Conservation (phyloP, 2,113 vertebrate species). For the Sylvietta virens region DNA sequence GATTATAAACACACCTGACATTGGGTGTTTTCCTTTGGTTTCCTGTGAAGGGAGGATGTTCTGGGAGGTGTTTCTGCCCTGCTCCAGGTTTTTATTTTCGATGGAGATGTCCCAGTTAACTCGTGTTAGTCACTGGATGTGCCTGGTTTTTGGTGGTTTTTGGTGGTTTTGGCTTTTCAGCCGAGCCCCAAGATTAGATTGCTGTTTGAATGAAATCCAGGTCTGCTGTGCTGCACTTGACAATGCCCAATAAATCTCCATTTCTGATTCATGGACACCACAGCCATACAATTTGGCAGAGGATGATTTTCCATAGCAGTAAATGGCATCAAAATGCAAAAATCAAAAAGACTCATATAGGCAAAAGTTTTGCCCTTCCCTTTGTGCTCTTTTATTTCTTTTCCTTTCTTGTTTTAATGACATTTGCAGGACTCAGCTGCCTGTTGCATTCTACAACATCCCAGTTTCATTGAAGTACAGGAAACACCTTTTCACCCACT, state of each 20-base stretch:
- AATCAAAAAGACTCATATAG: background rate
- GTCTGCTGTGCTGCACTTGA: background rate
- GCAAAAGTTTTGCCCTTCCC: background rate
- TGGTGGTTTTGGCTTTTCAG: background rate
- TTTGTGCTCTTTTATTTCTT: background rate
- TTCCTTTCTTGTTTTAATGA: background rate
- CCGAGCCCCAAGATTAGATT: background rate
- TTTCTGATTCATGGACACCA: constrained; percentile 2
- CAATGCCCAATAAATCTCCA: background rate
- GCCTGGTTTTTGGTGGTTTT: background rate
- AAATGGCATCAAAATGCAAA: constrained; percentile 23
- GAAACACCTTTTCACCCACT: constrained; percentile 5
- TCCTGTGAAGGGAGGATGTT: background rate
- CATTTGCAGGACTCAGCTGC: background rate
- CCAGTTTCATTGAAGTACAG: background rate
- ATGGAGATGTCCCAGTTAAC: background rate
- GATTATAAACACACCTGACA: too few species aligned
- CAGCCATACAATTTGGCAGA: background rate
- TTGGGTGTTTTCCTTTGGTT: background rate
- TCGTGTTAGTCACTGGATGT: background rate
- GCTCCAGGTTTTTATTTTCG: background rate
- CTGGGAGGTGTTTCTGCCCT: background rate
- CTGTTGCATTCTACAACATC: background rate
- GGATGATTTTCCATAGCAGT: background rate
- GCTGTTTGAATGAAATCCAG: constrained; percentile 25